These are phyloP conservation scores for Coregonus suidteri DNA, from an alignment of 2,797 vertebrate genomes.

Conservation along the genomic window DNA sequence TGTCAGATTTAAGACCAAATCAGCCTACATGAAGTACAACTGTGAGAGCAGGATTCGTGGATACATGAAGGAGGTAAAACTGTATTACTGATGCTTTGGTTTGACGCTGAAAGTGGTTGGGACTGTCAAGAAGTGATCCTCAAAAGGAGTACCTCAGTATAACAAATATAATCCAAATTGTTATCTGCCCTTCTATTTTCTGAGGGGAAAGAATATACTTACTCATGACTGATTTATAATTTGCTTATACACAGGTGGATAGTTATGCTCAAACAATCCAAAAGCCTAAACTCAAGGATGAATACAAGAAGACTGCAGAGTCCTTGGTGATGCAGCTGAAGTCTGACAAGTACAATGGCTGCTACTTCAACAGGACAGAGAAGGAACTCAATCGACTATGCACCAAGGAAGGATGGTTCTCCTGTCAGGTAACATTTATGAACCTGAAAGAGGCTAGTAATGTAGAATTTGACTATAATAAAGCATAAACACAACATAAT, in stretches of 20 bases:
- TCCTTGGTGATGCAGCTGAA: conserved; percentile 79
- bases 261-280: conserved; percentile 54
- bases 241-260: conserved; percentile 72
- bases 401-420: conserved; percentile 89
- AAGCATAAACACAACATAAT: too few relatives aligned
- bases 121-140: too few relatives aligned
- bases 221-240: neutral
- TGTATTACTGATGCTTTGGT: too few relatives aligned
- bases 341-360: conserved; percentile 77
- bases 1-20: conserved; percentile 88
- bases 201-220: neutral
- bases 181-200: neutral
- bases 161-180: neutral
- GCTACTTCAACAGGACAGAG: conserved; percentile 87
- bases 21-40: conserved; percentile 87
- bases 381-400: conserved; percentile 77
- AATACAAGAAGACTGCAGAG: conserved; percentile 65
- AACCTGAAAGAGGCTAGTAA: neutral
- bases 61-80: conserved; percentile 88
- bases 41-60: conserved; percentile 89
- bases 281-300: conserved; percentile 56
- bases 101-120: too few relatives aligned
- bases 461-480: too few relatives aligned
- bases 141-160: too few relatives aligned
- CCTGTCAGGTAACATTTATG: conserved; percentile 83